Conservation (phyloP, 2,888 invertebrate species). For the Drosophila testacea region DNA sequence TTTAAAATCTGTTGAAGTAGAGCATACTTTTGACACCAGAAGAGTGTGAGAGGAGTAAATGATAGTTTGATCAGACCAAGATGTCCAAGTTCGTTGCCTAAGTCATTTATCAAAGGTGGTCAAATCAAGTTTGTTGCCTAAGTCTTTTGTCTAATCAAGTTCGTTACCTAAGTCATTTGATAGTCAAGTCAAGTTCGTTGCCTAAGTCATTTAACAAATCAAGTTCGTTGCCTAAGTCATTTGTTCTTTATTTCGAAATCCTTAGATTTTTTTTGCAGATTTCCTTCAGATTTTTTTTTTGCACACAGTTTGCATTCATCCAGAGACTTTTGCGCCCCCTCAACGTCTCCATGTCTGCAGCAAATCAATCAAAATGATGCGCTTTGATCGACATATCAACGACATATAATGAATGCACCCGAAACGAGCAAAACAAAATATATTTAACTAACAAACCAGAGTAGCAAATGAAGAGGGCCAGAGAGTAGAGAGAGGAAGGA, state of each 20-base stretch:
- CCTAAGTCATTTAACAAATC: conserved; percentile 9
- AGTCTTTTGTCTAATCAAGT: conserved; percentile 13
- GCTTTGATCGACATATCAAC: conserved; percentile 69
- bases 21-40: neutral
- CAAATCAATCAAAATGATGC: conserved; percentile 78
- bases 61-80: neutral
- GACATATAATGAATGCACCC: conserved; percentile 58
- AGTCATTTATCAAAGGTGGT: neutral
- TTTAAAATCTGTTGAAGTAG: neutral
- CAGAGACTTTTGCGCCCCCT: neutral
- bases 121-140: conserved; percentile 16
- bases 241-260: neutral
- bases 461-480: conserved; percentile 7
- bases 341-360: conserved; percentile 53
- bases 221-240: conserved; percentile 31
- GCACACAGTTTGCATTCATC: conserved; percentile 20
- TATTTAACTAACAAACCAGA: conserved; percentile 74
- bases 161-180: conserved; percentile 7
- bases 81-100: neutral
- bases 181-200: conserved; percentile 13
- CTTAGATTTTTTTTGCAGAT: neutral
- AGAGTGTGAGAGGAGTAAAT: neutral
- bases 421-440: conserved; percentile 36
- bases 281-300: neutral
- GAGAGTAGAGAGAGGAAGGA: neutral